phyloP scores from a whole-genome alignment of 2,113 vertebrate genomes.

The Phasianus colchicus region DNA sequence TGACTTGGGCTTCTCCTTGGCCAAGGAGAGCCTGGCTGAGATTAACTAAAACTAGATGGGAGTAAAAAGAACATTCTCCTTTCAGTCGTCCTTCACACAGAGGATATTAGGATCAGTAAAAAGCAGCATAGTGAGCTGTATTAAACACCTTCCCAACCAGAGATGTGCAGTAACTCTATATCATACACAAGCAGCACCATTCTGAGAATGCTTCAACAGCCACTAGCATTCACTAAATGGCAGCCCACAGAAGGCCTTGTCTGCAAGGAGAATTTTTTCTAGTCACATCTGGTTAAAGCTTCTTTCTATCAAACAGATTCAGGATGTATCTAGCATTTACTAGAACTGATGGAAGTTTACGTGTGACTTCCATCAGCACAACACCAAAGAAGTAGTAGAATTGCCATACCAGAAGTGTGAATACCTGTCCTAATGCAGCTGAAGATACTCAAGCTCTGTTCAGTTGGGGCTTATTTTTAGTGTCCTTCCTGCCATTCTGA shows the following conservation, averaged over 20 bases:
- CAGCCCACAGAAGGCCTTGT: neutral
- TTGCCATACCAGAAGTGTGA: neutral
- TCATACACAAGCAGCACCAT: neutral
- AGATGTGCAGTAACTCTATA: neutral
- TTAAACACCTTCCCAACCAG: neutral
- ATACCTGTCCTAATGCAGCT: neutral
- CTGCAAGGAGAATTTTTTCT: neutral
- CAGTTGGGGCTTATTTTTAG: neutral
- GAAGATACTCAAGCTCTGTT: neutral
- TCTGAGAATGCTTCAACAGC: accelerated
- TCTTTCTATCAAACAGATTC: neutral
- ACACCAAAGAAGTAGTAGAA: neutral
- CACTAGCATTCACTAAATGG: accelerated
- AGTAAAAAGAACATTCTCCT: neutral
- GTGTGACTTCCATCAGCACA: neutral
- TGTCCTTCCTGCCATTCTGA: neutral
- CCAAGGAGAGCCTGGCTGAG: constrained; percentile 1
- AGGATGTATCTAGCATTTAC: neutral
- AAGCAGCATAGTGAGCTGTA: neutral
- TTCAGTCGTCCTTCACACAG: neutral
- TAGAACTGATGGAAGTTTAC: neutral
- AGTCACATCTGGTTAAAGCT: neutral
- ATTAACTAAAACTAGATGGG: neutral
- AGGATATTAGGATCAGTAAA: neutral
- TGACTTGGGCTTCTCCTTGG: neutral